Evolutionary conservation across 2,888 invertebrate species (phyloP).

Genomic region (Koerneria pararmatus): DNA sequence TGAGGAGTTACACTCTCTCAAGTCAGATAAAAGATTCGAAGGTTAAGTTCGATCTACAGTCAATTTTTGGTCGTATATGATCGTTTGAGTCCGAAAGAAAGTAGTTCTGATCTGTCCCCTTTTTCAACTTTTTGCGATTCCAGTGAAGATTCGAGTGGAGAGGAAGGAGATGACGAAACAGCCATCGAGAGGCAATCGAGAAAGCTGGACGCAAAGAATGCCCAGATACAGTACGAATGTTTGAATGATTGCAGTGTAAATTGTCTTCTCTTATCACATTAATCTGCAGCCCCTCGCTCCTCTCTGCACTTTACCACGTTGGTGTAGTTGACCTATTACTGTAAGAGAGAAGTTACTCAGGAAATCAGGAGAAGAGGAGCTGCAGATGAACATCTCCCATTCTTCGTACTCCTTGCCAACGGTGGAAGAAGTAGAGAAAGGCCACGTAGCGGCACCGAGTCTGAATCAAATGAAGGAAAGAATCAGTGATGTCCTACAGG

Average conservation of each 20-base stretch:
- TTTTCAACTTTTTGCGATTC: too few species aligned
- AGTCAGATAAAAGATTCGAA: too few species aligned
- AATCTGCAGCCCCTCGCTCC: too few species aligned
- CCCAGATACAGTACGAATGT: constrained; percentile 21
- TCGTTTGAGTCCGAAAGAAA: too few species aligned
- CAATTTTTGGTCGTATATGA: too few species aligned
- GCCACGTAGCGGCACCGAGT: constrained; percentile 42
- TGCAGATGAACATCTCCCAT: constrained; percentile 47
- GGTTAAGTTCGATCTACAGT: too few species aligned
- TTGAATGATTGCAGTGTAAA: constrained; percentile 18
- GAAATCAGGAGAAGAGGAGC: constrained; percentile 47
- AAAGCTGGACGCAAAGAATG: constrained; percentile 34
- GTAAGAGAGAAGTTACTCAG: constrained; percentile 26
- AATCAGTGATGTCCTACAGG: constrained; percentile 52
- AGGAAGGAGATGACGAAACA: constrained; percentile 28
- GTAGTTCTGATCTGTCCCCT: too few species aligned
- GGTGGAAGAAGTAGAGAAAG: constrained; percentile 49
- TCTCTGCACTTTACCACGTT: too few species aligned
- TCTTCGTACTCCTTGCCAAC: constrained; percentile 43
- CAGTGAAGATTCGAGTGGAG: constrained; percentile 21
- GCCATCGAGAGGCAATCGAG: constrained; percentile 42
- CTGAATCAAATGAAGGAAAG: constrained; percentile 49
- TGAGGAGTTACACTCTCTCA: too few species aligned
- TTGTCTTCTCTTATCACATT: neutral
- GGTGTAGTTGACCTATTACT: too few species aligned